Evolutionary conservation across 2,888 invertebrate genomes (phyloP).

Genomic region (Phorcus lineatus): DNA sequence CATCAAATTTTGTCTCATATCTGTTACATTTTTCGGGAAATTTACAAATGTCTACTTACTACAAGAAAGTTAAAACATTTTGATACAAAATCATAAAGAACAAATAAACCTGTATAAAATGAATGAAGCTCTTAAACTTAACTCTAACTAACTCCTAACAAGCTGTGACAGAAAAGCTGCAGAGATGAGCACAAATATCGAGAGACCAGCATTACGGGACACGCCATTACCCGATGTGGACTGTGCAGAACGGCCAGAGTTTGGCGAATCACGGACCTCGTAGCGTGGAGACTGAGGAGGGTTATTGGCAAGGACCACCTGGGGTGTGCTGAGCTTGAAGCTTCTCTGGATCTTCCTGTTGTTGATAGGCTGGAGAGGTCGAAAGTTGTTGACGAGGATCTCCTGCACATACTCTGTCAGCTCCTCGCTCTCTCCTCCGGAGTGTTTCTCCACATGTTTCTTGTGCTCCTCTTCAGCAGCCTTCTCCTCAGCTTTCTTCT

Average conservation of each 20-base stretch:
- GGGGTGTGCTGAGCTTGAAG: constrained; percentile 43
- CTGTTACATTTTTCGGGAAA: too few species aligned
- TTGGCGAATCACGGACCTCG: neutral
- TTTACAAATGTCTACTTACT: too few species aligned
- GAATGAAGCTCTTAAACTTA: too few species aligned
- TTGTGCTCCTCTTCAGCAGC: constrained; percentile 26
- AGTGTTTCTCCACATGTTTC: constrained; percentile 23
- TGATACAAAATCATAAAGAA: too few species aligned
- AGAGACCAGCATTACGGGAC: neutral
- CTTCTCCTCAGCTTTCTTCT: constrained; percentile 10
- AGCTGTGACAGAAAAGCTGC: neutral
- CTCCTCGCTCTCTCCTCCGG: constrained; percentile 19
- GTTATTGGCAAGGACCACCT: neutral
- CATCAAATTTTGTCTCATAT: too few species aligned
- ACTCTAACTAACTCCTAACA: neutral
- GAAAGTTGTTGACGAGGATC: constrained; percentile 63
- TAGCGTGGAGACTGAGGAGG: neutral
- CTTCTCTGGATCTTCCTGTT: constrained; percentile 63
- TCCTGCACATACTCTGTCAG: constrained; percentile 39
- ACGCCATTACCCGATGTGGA: neutral
- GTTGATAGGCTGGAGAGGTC: constrained; percentile 69
- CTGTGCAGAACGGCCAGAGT: neutral
- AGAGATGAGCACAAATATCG: neutral
- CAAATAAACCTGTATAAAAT: too few species aligned
- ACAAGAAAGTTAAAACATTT: too few species aligned